Conservation (phyloP, 1,140 invertebrate genomes). For the Branchinecta lynchi region DNA sequence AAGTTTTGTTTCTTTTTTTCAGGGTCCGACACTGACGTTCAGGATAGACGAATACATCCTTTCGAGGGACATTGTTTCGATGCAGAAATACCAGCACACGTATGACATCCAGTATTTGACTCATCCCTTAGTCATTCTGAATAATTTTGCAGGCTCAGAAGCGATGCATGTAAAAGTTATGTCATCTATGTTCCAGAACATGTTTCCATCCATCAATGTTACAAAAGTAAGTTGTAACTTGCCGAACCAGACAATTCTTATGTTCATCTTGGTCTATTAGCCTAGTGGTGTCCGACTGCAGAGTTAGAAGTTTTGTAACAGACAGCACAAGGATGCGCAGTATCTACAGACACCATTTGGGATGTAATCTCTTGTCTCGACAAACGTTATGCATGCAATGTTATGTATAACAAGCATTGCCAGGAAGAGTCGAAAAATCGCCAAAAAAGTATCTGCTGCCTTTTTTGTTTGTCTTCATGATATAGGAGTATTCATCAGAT, state of each 20-base stretch:
- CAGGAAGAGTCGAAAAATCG: too few relatives aligned
- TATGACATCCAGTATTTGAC: constrained; percentile 63
- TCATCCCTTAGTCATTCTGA: constrained; percentile 79
- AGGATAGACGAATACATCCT: constrained; percentile 68
- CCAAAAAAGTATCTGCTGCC: too few relatives aligned
- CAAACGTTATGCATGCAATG: too few relatives aligned
- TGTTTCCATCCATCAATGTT: constrained; percentile 94
- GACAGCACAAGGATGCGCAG: too few relatives aligned
- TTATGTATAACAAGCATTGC: too few relatives aligned
- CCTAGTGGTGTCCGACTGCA: too few relatives aligned
- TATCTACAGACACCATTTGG: too few relatives aligned
- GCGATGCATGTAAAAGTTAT: constrained; percentile 78
- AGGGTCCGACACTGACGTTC: constrained; percentile 68
- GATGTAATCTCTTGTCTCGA: too few relatives aligned
- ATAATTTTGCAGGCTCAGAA: constrained; percentile 68
- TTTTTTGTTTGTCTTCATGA: too few relatives aligned
- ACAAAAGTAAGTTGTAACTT: constrained; percentile 44
- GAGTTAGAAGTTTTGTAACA: too few relatives aligned
- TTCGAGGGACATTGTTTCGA: constrained; percentile 66
- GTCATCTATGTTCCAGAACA: constrained; percentile 90
- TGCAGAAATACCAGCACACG: constrained; percentile 59
- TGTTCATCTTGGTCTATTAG: too few relatives aligned
- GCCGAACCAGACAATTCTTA: neutral
- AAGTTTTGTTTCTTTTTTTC: constrained; percentile 2
- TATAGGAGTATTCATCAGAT: too few relatives aligned